A percentile compares a stretch with the other conserved stretches of the same genome.
phyloP scores from a whole-genome alignment of 2,113 vertebrate genomes.

The Dissostichus mawsoni region DNA sequence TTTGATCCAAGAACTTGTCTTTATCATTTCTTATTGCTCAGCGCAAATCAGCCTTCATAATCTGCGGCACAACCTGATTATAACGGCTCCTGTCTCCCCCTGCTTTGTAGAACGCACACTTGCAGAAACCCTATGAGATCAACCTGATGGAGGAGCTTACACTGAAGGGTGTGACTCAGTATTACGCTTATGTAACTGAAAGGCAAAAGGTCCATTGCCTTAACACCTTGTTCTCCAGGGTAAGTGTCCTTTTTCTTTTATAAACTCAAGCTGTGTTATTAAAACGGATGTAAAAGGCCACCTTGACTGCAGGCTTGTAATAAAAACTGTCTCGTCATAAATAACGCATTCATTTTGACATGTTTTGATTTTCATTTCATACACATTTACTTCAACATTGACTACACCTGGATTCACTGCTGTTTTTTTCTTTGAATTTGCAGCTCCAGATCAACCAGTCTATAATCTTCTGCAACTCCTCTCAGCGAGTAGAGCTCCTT shows the following conservation, averaged over 20 bases:
- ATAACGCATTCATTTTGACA: too few relatives aligned
- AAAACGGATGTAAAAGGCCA: background rate
- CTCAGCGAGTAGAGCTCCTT: conserved; percentile 85
- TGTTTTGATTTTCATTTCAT: too few relatives aligned
- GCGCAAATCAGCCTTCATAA: conserved; percentile 11
- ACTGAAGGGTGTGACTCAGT: conserved; percentile 87
- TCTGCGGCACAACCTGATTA: conserved; percentile 45
- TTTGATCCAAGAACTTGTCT: too few relatives aligned
- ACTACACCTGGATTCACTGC: background rate
- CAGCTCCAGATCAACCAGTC: conserved; percentile 89
- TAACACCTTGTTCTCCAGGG: conserved; percentile 88
- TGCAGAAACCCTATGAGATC: conserved; percentile 87
- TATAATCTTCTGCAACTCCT: conserved; percentile 88
- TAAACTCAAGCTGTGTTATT: too few relatives aligned
- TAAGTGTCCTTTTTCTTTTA: conserved; percentile 36
- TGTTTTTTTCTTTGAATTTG: background rate
- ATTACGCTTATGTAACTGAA: conserved; percentile 87
- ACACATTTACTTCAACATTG: too few relatives aligned
- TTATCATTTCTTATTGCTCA: conserved; percentile 7
- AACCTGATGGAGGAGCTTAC: conserved; percentile 89
- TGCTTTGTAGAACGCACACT: conserved; percentile 78
- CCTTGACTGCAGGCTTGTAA: background rate
- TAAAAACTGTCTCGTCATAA: too few relatives aligned
- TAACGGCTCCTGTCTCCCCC: background rate
- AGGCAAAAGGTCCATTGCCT: conserved; percentile 88